Evolutionary conservation across 2,797 vertebrate species (phyloP).

Genomic region (Sebastes kiyomatsui): DNA sequence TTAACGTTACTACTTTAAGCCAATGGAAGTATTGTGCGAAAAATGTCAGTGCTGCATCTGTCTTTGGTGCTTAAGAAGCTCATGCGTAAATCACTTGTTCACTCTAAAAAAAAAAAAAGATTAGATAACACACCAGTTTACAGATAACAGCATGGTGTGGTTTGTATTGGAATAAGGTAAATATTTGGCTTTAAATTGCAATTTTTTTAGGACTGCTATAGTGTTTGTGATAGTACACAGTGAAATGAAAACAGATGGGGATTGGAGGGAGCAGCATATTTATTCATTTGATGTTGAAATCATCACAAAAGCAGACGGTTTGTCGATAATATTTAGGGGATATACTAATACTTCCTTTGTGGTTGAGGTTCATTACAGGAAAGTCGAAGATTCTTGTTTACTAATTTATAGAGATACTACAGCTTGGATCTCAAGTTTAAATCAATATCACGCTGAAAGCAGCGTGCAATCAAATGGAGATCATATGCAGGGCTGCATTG

Average conservation of each 20-base stretch:
- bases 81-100: slow-evolving; percentile 74
- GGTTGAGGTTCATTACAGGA: slow-evolving; percentile 43
- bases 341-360: slow-evolving; percentile 45
- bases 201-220: slow-evolving; percentile 37
- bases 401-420: slow-evolving; percentile 47
- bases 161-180: slow-evolving; percentile 67
- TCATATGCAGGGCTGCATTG: slow-evolving; percentile 53
- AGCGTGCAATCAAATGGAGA: slow-evolving; percentile 62
- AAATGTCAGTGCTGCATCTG: slow-evolving; percentile 48
- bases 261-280: slow-evolving; percentile 41
- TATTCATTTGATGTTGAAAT: slow-evolving; percentile 60
- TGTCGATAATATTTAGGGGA: slow-evolving; percentile 42
- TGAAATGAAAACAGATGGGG: slow-evolving; percentile 59
- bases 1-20: slow-evolving; percentile 60
- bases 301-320: slow-evolving; percentile 50
- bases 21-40: slow-evolving; percentile 62
- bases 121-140: slow-evolving; percentile 44
- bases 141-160: slow-evolving; percentile 66
- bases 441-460: slow-evolving; percentile 70
- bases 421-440: slow-evolving; percentile 49
- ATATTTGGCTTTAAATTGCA: slow-evolving; percentile 66
- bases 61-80: slow-evolving; percentile 62
- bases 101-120: slow-evolving; percentile 52
- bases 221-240: slow-evolving; percentile 52
- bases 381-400: slow-evolving; percentile 40